These are phyloP conservation scores for Rhinogobio ventralis DNA, from an alignment of 2,797 vertebrate genomes.

Conservation along the genomic window DNA sequence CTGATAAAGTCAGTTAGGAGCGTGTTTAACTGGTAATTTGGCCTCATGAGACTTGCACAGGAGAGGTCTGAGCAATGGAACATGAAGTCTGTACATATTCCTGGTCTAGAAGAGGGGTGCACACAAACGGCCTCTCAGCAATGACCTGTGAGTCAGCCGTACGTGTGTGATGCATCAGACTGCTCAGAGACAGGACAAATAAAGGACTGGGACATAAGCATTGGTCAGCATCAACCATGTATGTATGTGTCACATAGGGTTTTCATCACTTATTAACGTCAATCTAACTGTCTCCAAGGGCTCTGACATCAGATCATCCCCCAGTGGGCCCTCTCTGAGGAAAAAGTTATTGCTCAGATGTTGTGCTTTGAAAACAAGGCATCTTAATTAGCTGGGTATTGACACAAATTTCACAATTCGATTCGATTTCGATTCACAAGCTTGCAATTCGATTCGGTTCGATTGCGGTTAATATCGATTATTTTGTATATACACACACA, in stretches of 20 bases:
- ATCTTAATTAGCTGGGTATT: not conserved
- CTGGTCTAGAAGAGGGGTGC: not conserved
- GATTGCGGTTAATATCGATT: too few species aligned
- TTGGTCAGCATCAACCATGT: constrained; percentile 27
- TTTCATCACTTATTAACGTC: constrained; percentile 40
- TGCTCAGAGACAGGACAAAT: constrained; percentile 32
- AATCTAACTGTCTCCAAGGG: constrained; percentile 15
- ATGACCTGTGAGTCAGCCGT: constrained; percentile 22
- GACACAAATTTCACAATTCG: too few species aligned
- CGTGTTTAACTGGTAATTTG: constrained; percentile 16
- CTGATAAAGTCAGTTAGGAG: constrained; percentile 35
- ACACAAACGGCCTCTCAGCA: constrained; percentile 3
- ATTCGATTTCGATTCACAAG: too few species aligned
- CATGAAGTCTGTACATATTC: not conserved
- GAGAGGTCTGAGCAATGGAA: constrained; percentile 1
- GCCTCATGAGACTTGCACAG: constrained; percentile 13
- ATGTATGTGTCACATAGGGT: constrained; percentile 5
- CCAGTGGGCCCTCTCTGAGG: not conserved
- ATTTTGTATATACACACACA: too few species aligned
- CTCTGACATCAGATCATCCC: constrained; percentile 5
- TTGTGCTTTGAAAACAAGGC: not conserved
- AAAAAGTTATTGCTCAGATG: constrained; percentile 5
- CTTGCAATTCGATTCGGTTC: too few species aligned
- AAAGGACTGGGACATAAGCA: constrained; percentile 30
- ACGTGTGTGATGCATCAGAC: constrained; percentile 8